These are phyloP conservation scores for Dicranocentrus wangi DNA, from an alignment of 2,888 invertebrate species.

Conservation along the genomic window DNA sequence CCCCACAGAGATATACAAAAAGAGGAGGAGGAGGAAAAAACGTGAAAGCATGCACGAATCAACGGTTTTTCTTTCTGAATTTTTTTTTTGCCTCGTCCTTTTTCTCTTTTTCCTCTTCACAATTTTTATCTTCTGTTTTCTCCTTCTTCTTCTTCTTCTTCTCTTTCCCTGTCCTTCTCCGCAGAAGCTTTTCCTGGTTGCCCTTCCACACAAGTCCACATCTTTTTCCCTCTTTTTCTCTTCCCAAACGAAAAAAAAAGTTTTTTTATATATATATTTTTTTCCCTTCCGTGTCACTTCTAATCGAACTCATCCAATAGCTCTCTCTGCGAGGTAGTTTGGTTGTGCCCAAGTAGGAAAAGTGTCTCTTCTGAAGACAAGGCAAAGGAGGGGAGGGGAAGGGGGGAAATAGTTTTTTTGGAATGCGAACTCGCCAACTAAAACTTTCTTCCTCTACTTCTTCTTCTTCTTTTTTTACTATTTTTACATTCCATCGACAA, in stretches of 20 bases:
- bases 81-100: no score
- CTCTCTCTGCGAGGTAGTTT: background rate
- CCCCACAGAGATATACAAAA: no score
- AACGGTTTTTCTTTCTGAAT: no score
- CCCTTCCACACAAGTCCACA: no score
- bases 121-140: conserved; percentile 33
- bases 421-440: conserved; percentile 27
- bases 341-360: conserved; percentile 1
- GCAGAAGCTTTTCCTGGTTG: conserved; percentile 35
- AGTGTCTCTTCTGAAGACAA: conserved; percentile 26
- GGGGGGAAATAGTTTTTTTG: conserved; percentile 23
- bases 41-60: no score
- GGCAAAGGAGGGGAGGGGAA: background rate
- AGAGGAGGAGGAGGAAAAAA: no score
- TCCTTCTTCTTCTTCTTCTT: conserved; percentile 31
- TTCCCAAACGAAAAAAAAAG: no score
- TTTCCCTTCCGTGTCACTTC: conserved; percentile 38
- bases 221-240: conserved; percentile 51
- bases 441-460: no score
- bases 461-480: no score
- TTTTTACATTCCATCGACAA: conserved; percentile 50
- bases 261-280: background rate
- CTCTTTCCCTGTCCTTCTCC: conserved; percentile 24
- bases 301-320: conserved; percentile 60
- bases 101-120: conserved; percentile 46